Evolutionary conservation across 1,140 invertebrate species (phyloP).

Genomic region (Danaus plexippus): DNA sequence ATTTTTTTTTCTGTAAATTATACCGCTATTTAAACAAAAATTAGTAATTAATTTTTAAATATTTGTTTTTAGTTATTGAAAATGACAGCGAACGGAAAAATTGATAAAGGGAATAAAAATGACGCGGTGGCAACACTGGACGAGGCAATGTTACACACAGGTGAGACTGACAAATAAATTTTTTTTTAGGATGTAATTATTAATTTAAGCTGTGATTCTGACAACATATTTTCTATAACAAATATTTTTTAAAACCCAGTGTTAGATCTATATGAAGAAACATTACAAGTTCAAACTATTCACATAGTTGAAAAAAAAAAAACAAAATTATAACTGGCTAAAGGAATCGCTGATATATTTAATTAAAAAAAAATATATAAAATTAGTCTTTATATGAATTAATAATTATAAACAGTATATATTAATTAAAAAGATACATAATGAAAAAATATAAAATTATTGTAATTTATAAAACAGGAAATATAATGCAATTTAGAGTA

Average conservation of each 20-base stretch:
- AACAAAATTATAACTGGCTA: no score
- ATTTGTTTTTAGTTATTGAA: slow-evolving; percentile 12
- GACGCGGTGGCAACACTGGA: slow-evolving; percentile 35
- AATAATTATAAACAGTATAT: no score
- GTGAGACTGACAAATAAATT: slow-evolving; percentile 24
- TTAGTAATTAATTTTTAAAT: neutral
- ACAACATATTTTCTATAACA: slow-evolving; percentile 2
- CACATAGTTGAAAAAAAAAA: no score
- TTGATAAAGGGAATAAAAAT: slow-evolving; percentile 30
- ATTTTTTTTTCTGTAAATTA: slow-evolving; percentile 11
- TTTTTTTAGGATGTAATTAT: neutral
- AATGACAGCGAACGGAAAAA: slow-evolving; percentile 31
- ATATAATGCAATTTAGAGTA: no score
- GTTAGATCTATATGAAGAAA: neutral
- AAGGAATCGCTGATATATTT: no score
- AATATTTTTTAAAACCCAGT: neutral
- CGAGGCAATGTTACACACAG: slow-evolving; percentile 51
- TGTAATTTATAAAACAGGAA: no score
- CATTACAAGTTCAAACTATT: neutral
- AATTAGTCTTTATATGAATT: neutral
- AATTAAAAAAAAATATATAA: no score
- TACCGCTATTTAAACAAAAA: neutral
- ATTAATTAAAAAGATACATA: no score
- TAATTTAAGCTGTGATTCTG: neutral
- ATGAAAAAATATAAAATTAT: no score